phyloP scores from a whole-genome alignment of 2,113 vertebrate genomes.

The Gallinago paraguaiae region DNA sequence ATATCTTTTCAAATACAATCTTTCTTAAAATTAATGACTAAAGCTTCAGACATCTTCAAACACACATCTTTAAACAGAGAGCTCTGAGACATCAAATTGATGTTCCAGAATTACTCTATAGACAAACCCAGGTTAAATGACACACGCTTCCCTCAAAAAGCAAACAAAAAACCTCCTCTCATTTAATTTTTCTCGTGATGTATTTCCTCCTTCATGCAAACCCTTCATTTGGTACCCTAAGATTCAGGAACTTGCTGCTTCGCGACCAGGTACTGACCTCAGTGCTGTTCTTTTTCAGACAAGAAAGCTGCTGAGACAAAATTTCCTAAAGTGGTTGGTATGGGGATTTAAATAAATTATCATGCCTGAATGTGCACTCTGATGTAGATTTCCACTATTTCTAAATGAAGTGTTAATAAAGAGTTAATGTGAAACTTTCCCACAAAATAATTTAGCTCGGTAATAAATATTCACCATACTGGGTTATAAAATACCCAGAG shows the following conservation, averaged over 20 bases:
- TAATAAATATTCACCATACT: slow-evolving; percentile 23
- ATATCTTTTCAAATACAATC: not conserved
- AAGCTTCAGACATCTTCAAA: not conserved
- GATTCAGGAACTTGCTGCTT: slow-evolving; percentile 46
- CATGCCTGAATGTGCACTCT: not conserved
- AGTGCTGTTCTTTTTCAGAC: slow-evolving; percentile 29
- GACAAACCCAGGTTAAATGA: not conserved
- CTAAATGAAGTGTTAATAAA: slow-evolving; percentile 33
- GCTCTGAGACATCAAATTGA: not conserved
- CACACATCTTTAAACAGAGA: not conserved
- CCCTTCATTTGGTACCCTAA: not conserved
- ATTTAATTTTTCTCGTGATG: not conserved
- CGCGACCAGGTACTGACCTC: slow-evolving; percentile 58
- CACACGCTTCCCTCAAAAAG: slow-evolving; percentile 1
- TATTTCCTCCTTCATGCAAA: not conserved
- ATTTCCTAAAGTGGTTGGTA: not conserved
- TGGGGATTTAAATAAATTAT: slow-evolving; percentile 44
- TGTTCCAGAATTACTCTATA: not conserved
- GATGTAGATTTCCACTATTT: slow-evolving; percentile 30
- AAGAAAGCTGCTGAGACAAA: slow-evolving; percentile 54
- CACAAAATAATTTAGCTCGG: not conserved
- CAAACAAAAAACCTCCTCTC: not conserved
- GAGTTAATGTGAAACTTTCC: slow-evolving; percentile 14
- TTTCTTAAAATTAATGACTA: not conserved
- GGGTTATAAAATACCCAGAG: not conserved